Conservation (phyloP, 2,113 vertebrate species). For the Brienomyrus longianalis region DNA sequence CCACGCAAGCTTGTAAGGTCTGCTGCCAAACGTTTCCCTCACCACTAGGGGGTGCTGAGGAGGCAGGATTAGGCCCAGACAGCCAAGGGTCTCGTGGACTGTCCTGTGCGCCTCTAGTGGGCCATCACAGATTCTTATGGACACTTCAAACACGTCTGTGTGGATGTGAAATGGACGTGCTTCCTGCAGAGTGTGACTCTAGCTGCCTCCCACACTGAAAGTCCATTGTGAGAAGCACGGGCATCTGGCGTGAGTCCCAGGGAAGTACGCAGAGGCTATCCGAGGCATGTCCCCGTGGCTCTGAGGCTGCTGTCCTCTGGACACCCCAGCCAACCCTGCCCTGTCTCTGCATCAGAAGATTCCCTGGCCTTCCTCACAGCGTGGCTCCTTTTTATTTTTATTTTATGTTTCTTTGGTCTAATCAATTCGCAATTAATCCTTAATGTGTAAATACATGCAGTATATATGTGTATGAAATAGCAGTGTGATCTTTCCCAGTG, state of each 20-base stretch:
- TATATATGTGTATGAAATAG: background rate
- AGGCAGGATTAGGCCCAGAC: background rate
- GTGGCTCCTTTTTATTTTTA: background rate
- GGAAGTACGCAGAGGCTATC: background rate
- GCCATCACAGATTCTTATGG: background rate
- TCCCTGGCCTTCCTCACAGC: background rate
- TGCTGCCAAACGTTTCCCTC: background rate
- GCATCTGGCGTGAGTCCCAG: background rate
- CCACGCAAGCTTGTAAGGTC: background rate
- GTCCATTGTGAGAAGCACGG: background rate
- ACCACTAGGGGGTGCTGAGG: background rate
- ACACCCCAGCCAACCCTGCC: background rate
- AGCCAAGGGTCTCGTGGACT: background rate
- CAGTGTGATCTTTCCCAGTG: background rate
- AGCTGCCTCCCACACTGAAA: background rate
- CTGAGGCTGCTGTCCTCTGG: background rate
- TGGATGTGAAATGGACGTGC: background rate
- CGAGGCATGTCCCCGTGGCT: background rate
- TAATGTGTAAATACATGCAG: background rate
- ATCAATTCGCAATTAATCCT: conserved; percentile 1
- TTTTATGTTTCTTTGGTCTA: background rate
- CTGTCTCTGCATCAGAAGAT: background rate
- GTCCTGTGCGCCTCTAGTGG: background rate
- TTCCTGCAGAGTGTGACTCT: background rate
- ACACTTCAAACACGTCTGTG: background rate